These are phyloP conservation scores for Chloroclysta siterata DNA, from an alignment of 2,888 invertebrate genomes.

Conservation along the genomic window DNA sequence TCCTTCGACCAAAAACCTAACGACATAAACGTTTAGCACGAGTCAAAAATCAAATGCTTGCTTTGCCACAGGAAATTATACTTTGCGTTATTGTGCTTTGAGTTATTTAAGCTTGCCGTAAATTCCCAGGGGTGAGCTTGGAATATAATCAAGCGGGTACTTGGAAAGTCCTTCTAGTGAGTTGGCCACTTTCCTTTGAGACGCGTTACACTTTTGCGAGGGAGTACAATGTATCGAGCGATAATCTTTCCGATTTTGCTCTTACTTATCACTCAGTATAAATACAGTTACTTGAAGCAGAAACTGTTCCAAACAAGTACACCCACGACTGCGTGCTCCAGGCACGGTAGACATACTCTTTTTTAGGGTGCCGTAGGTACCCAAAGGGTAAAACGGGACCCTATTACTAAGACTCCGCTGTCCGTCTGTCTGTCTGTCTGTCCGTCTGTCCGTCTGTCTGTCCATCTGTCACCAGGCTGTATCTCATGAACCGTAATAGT, in stretches of 20 bases:
- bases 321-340: too few relatives aligned
- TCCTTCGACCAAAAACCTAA: neutral
- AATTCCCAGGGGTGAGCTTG: constrained; percentile 41
- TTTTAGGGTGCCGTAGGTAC: too few relatives aligned
- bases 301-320: too few relatives aligned
- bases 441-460: too few relatives aligned
- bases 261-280: constrained; percentile 6
- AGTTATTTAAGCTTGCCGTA: constrained; percentile 43
- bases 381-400: too few relatives aligned
- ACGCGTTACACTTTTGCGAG: constrained; percentile 38
- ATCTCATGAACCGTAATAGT: too few relatives aligned
- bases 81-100: constrained; percentile 41
- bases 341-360: too few relatives aligned
- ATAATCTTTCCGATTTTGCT: constrained; percentile 32
- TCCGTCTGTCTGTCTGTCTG: too few relatives aligned
- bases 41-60: neutral
- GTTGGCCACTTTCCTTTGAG: constrained; percentile 51
- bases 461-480: too few relatives aligned
- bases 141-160: constrained; percentile 61
- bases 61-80: constrained; percentile 38
- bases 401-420: too few relatives aligned
- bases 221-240: constrained; percentile 21
- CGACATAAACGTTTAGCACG: neutral
- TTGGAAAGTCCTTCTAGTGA: constrained; percentile 51
- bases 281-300: too few relatives aligned